Evolutionary conservation across 2,888 invertebrate genomes (phyloP).

Genomic region (Eupithecia subfuscata): DNA sequence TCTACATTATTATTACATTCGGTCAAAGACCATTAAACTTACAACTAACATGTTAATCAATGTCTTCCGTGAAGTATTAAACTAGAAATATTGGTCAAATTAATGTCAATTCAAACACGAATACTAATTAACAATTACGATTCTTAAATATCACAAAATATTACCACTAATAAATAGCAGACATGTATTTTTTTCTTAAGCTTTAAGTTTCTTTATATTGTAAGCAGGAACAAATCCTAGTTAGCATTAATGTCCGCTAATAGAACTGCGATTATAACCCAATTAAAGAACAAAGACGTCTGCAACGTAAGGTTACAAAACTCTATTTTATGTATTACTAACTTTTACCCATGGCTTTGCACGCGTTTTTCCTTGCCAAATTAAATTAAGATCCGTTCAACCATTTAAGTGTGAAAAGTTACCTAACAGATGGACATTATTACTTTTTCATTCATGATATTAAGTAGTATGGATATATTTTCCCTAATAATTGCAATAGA

Average conservation of each 20-base stretch:
- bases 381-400: no score
- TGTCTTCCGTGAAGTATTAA: constrained; percentile 11
- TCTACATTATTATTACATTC: not conserved
- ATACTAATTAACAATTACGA: constrained; percentile 15
- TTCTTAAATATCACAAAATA: constrained; percentile 23
- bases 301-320: not conserved
- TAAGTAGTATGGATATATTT: not conserved
- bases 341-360: not conserved
- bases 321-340: not conserved
- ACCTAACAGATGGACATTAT: not conserved
- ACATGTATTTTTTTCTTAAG: not conserved
- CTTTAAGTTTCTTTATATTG: not conserved
- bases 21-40: not conserved
- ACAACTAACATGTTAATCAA: not conserved
- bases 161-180: not conserved
- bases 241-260: not conserved
- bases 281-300: not conserved
- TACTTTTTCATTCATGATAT: not conserved
- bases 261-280: not conserved
- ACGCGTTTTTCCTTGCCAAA: not conserved
- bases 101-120: constrained; percentile 19
- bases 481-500: not conserved
- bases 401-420: not conserved
- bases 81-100: constrained; percentile 25
- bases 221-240: not conserved